A percentile compares a stretch with the other conserved stretches of the same genome.
These are phyloP conservation scores for Plagodis dolabraria DNA, from an alignment of 2,888 invertebrate genomes.

Conservation along the genomic window DNA sequence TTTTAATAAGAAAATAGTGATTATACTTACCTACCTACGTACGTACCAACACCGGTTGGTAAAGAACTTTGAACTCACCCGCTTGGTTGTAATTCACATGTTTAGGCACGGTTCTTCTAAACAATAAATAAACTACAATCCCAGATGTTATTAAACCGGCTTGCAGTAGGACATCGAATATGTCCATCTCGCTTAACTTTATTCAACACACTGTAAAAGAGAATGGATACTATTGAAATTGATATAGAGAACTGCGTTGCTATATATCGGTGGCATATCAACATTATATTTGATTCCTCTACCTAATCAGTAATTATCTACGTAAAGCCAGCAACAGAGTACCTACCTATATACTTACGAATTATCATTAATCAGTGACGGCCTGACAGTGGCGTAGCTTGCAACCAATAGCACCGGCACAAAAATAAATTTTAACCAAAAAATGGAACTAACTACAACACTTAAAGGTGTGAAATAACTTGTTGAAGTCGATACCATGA, in stretches of 20 bases:
- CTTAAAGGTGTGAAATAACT: no score
- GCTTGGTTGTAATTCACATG: slow-evolving; percentile 57
- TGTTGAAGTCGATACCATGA: no score
- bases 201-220: background rate
- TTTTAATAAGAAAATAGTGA: no score
- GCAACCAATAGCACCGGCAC: no score
- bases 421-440: no score
- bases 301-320: slow-evolving; percentile 7
- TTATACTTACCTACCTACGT: no score
- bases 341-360: no score
- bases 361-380: no score
- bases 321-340: no score
- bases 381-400: no score
- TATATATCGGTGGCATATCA: slow-evolving; percentile 2
- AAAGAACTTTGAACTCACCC: slow-evolving; percentile 53
- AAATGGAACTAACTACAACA: no score
- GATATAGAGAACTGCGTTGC: slow-evolving; percentile 5
- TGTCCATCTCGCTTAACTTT: slow-evolving; percentile 51
- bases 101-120: slow-evolving; percentile 51
- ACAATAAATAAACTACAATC: slow-evolving; percentile 64
- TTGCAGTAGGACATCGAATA: slow-evolving; percentile 65
- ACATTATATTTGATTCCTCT: background rate
- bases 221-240: background rate
- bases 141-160: slow-evolving; percentile 63
- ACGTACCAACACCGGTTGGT: background rate